Evolutionary conservation across 2,888 invertebrate genomes (phyloP), one percentile per base, ranked within the genome.

Genomic region (Siphlonurus alternatus): DNA sequence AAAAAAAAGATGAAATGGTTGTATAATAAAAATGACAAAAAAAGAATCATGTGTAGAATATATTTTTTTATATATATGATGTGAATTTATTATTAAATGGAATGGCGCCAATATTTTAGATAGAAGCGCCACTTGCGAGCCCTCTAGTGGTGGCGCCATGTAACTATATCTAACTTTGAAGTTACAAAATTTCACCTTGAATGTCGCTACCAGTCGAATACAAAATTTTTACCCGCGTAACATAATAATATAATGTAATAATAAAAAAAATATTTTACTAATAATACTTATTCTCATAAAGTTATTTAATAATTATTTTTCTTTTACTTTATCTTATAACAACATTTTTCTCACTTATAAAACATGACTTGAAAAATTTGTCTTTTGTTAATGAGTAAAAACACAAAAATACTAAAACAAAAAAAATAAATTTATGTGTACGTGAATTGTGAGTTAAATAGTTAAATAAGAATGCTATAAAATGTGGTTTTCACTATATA

Each of bases 151-250:
- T 10, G 38, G 38, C 38, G 38, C 38, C 38, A 38, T 15, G 15
- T 10, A 38, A 38, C 38, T 38, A 38, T 10, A 38, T 10, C 38
- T 10, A n/a, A 10, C 7, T 38, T 38, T 38, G 5, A 38, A 38
- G 56, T 56, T 56, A 20, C 56, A 5, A n/a, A 56, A 56, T 20
- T 22, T n/a, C 56, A 56, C 56, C 56, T 56, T n/a, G n/a, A 20
- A 56, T 20, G 56, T 56, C 56, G 56, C 56, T 56, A 56, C 56
- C n/a, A 56, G 56, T 56, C 56, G 20, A 56, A 22, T 20, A 38
- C 5, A 38, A 38, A 15, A 38, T 38, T 38, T 38, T 38, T 38
- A 38, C 15, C 15, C 38, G 5, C 38, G 38, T 38, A 38, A 38
- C 15, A 38, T 10, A 38, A 38, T 38, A 38, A 38, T 10, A 38